Conservation (phyloP, 2,888 invertebrate genomes). For the Bhutanitis thaidina region DNA sequence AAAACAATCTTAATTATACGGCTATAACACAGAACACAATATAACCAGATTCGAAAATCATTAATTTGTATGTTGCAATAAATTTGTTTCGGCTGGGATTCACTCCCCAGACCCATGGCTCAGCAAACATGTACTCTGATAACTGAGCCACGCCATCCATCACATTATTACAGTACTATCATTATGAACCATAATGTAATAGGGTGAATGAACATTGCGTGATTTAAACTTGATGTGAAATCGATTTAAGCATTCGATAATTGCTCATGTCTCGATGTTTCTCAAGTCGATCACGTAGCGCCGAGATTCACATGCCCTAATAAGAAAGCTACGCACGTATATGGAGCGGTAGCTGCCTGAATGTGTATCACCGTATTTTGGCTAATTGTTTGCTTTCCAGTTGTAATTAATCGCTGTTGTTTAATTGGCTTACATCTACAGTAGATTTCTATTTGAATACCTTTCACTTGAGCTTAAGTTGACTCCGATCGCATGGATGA, state of each 20-base stretch:
- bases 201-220: background rate
- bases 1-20: too few species aligned
- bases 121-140: too few species aligned
- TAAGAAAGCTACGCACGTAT: slow-evolving; percentile 52
- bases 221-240: slow-evolving; percentile 14
- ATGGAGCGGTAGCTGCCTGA: slow-evolving; percentile 41
- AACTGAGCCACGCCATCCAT: too few species aligned
- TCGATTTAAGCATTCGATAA: slow-evolving; percentile 19
- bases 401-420: slow-evolving; percentile 47
- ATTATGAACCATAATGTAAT: background rate
- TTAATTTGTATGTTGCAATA: too few species aligned
- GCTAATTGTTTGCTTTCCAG: slow-evolving; percentile 57
- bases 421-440: slow-evolving; percentile 34
- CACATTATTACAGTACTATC: too few species aligned
- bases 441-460: slow-evolving; percentile 21
- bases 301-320: slow-evolving; percentile 40
- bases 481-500: background rate
- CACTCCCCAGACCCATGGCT: too few species aligned
- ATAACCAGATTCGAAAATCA: too few species aligned
- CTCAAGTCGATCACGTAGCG: slow-evolving; percentile 40
- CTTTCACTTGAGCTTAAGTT: background rate
- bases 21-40: too few species aligned
- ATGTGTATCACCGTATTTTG: slow-evolving; percentile 50
- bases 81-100: too few species aligned
- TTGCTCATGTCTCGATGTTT: slow-evolving; percentile 17